Conservation (phyloP, 2,113 vertebrate species). For the Peucedramus taeniatus region DNA sequence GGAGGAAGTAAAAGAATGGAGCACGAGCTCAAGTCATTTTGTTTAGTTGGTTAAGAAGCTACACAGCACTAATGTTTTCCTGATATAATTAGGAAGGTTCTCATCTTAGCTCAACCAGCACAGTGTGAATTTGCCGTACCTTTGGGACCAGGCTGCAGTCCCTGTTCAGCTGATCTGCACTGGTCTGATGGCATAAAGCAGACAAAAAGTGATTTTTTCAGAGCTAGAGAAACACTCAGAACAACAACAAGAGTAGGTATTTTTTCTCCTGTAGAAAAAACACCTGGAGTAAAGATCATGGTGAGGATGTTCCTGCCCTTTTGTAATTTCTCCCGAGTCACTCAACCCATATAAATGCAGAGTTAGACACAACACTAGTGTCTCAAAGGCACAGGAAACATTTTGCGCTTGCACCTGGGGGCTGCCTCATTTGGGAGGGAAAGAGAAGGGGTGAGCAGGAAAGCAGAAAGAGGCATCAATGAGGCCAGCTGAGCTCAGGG, state of each 20-base stretch:
- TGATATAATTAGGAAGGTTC: background rate
- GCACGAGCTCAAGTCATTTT: background rate
- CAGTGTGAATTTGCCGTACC: background rate
- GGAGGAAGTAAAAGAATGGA: background rate
- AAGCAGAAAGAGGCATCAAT: background rate
- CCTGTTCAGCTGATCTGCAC: background rate
- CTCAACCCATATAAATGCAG: rapidly evolving
- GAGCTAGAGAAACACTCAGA: background rate
- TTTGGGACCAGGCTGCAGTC: background rate
- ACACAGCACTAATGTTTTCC: background rate
- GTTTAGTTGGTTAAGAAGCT: background rate
- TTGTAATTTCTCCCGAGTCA: background rate
- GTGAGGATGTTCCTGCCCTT: background rate
- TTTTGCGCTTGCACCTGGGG: background rate
- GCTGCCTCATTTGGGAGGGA: background rate
- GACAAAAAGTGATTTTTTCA: background rate
- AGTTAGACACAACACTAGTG: rapidly evolving
- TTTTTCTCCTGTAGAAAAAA: background rate
- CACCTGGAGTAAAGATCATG: background rate
- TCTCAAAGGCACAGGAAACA: background rate
- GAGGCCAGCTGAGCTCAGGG: background rate
- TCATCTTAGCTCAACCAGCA: rapidly evolving
- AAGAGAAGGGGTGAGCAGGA: background rate
- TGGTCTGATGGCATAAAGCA: background rate
- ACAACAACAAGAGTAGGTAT: background rate